Evolutionary conservation across 2,888 invertebrate species (phyloP).

Genomic region (Lochmaea crataegi): DNA sequence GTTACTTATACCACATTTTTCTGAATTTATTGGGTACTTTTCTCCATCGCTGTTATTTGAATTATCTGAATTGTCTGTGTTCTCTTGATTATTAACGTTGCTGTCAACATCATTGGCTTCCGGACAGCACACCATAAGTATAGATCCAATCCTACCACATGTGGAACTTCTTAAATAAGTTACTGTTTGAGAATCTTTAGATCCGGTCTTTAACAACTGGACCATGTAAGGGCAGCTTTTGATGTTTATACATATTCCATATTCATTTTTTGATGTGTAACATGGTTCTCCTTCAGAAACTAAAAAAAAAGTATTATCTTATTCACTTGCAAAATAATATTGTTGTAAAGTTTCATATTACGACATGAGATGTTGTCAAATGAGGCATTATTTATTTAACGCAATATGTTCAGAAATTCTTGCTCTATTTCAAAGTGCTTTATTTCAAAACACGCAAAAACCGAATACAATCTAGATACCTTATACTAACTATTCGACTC

Average conservation of each 20-base stretch:
- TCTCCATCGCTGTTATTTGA: slow-evolving; percentile 20
- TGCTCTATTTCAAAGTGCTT: too few species aligned
- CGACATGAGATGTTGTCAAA: too few species aligned
- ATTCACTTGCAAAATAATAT: background rate
- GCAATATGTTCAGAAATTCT: too few species aligned
- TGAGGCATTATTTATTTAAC: too few species aligned
- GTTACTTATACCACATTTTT: slow-evolving; percentile 74
- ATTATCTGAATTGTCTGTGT: background rate
- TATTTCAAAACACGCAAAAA: too few species aligned
- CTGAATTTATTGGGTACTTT: slow-evolving; percentile 55
- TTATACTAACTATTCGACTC: too few species aligned
- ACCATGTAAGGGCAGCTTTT: slow-evolving; percentile 68
- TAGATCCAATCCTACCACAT: slow-evolving; percentile 75
- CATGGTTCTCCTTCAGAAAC: slow-evolving; percentile 60
- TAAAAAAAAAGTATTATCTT: slow-evolving; percentile 12
- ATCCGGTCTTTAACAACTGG: slow-evolving; percentile 64
- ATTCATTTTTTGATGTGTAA: slow-evolving; percentile 65
- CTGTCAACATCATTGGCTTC: slow-evolving; percentile 23
- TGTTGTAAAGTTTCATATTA: background rate
- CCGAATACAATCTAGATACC: too few species aligned
- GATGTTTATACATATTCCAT: slow-evolving; percentile 70
- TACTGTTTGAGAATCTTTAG: slow-evolving; percentile 65
- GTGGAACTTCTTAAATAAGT: slow-evolving; percentile 72
- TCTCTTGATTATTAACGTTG: background rate
- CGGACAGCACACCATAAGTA: slow-evolving; percentile 76